phyloP scores from a whole-genome alignment of 2,888 invertebrate genomes.

The Leucophora obtusa region DNA sequence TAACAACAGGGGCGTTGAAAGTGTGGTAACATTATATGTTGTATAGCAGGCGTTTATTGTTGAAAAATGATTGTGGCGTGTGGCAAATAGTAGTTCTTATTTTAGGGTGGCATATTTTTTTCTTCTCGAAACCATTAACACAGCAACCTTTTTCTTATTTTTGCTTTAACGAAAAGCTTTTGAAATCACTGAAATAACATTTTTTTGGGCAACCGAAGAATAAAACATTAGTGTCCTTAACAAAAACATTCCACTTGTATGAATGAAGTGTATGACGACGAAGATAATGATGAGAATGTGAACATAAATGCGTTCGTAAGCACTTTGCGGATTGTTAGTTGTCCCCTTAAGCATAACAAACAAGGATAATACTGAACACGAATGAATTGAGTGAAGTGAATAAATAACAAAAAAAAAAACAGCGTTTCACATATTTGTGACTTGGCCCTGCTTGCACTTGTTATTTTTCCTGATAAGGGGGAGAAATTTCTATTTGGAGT shows the following conservation, averaged over 20 bases:
- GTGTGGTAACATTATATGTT: conserved; percentile 46
- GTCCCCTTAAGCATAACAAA: conserved; percentile 77
- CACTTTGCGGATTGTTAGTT: conserved; percentile 78
- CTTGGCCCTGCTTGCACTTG: conserved; percentile 29
- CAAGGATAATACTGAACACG: conserved; percentile 74
- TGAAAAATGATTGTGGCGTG: conserved; percentile 46
- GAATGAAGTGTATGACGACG: conserved; percentile 21
- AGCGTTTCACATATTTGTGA: neutral
- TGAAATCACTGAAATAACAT: conserved; percentile 56
- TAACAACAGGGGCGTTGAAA: conserved; percentile 61
- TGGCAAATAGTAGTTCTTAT: conserved; percentile 43
- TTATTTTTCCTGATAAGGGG: conserved; percentile 30
- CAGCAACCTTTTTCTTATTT: conserved; percentile 31
- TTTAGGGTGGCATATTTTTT: conserved; percentile 45
- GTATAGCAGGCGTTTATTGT: conserved; percentile 27
- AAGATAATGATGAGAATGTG: conserved; percentile 39
- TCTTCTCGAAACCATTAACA: conserved; percentile 51
- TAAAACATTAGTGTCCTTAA: neutral
- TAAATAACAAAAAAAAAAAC: neutral
- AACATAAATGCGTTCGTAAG: conserved; percentile 67
- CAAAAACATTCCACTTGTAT: conserved; percentile 36
- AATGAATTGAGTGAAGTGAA: conserved; percentile 41
- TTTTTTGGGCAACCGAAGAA: conserved; percentile 11
- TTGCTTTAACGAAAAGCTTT: conserved; percentile 40
- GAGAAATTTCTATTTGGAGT: neutral